Evolutionary conservation across 1,140 invertebrate species (phyloP).

Genomic region (Papilio polyxenes): DNA sequence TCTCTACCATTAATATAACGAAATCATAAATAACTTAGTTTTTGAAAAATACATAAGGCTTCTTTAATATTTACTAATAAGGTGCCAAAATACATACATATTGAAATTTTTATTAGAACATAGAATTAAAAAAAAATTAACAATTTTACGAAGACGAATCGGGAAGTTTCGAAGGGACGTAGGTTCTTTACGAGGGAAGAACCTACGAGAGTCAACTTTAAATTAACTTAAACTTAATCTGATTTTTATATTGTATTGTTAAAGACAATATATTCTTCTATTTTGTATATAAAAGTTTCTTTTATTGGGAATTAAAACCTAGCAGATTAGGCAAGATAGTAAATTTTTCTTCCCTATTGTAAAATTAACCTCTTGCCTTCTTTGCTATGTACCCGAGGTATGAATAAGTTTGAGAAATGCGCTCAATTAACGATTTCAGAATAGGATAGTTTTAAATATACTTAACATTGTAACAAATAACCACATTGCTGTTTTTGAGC

Average conservation of each 20-base stretch:
- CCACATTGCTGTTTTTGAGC: not conserved
- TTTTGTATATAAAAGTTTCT: slow-evolving; percentile 60
- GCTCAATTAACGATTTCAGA: slow-evolving; percentile 55
- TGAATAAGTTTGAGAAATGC: slow-evolving; percentile 51
- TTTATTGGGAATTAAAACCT: slow-evolving; percentile 59
- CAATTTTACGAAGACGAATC: too few relatives aligned
- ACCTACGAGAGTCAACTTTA: not conserved
- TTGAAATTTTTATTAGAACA: not conserved
- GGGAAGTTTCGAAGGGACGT: slow-evolving; percentile 5
- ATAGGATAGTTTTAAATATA: not conserved
- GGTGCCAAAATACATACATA: slow-evolving; percentile 58
- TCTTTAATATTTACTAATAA: slow-evolving; percentile 51
- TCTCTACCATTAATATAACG: not conserved
- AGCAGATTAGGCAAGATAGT: slow-evolving; percentile 68
- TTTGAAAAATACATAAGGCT: not conserved
- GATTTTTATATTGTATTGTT: not conserved
- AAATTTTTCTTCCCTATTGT: slow-evolving; percentile 31
- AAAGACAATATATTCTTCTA: not conserved
- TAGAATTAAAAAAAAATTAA: too few relatives aligned
- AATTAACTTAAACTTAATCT: not conserved
- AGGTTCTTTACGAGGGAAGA: not conserved
- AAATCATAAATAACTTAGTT: not conserved
- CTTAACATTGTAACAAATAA: not conserved
- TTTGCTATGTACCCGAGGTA: slow-evolving; percentile 67
- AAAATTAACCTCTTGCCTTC: slow-evolving; percentile 60